Evolutionary conservation across 2,797 vertebrate species (phyloP).

Genomic region (Picus viridis): DNA sequence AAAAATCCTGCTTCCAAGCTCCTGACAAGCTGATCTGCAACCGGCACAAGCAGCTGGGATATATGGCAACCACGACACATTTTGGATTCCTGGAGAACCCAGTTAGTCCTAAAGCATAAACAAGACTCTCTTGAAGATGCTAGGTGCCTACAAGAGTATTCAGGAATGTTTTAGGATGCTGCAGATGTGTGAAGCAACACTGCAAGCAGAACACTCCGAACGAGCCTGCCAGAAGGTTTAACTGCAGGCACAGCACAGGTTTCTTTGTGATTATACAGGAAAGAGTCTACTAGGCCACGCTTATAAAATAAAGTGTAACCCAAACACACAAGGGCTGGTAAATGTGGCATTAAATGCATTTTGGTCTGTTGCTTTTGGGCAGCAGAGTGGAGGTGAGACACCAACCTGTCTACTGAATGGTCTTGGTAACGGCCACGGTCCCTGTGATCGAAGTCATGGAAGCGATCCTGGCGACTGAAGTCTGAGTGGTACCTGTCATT

Average conservation of each 20-base stretch:
- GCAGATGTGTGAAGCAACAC: not conserved
- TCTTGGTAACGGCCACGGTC: conserved; percentile 92
- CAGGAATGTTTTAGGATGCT: not conserved
- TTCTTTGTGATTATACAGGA: not conserved
- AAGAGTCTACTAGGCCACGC: not conserved
- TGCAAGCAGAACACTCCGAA: not conserved
- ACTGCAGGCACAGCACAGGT: not conserved
- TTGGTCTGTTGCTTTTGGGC: not conserved
- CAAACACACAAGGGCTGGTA: not conserved
- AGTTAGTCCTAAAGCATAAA: not conserved
- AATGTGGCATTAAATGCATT: not conserved
- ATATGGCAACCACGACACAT: not conserved
- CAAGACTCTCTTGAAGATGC: not conserved
- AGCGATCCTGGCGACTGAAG: conserved; percentile 90
- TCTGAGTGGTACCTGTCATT: conserved; percentile 93
- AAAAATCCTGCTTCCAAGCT: not conserved
- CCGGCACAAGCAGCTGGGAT: not conserved
- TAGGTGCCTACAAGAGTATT: not conserved
- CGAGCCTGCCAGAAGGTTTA: not conserved
- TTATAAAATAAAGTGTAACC: not conserved
- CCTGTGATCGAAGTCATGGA: conserved; percentile 93
- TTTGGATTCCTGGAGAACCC: not conserved
- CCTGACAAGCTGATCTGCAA: not conserved
- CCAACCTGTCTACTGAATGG: conserved; percentile 87
- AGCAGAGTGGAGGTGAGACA: not conserved